Conservation (phyloP, 2,113 vertebrate genomes). For the Rhodinocichla rosea region DNA sequence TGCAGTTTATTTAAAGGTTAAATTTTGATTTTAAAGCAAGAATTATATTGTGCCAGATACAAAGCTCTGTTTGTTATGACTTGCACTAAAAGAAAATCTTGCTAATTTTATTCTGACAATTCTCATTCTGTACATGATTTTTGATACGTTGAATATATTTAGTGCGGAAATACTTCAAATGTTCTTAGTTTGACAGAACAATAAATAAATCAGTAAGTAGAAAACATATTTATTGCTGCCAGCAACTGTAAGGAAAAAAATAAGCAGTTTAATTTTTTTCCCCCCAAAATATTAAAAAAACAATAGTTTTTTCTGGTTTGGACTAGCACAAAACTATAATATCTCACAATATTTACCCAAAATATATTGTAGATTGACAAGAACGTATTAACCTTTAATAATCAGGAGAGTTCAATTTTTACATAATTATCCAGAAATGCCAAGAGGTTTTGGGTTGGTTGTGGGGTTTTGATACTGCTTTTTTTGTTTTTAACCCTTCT, state of each 20-base stretch:
- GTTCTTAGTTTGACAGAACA: slow-evolving; percentile 31
- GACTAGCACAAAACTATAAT: not conserved
- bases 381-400: slow-evolving; percentile 17
- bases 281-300: not conserved
- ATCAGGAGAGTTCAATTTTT: slow-evolving; percentile 2
- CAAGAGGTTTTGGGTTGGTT: not conserved
- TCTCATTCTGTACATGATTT: slow-evolving; percentile 8
- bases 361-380: not conserved
- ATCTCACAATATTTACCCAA: not conserved
- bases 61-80: slow-evolving; percentile 34
- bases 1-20: slow-evolving; percentile 10
- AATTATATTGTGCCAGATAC: not conserved
- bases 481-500: not conserved
- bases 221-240: not conserved
- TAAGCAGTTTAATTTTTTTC: not conserved
- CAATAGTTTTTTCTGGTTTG: not conserved
- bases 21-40: not conserved
- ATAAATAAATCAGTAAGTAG: slow-evolving; percentile 25
- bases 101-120: slow-evolving; percentile 46
- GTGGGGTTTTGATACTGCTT: not conserved
- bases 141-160: slow-evolving; percentile 22
- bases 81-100: not conserved
- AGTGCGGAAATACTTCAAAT: not conserved
- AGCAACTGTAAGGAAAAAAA: not conserved
- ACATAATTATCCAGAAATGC: slow-evolving; percentile 11